These are phyloP conservation scores for Clostera curtula DNA, from an alignment of 2,888 invertebrate genomes.

Conservation along the genomic window DNA sequence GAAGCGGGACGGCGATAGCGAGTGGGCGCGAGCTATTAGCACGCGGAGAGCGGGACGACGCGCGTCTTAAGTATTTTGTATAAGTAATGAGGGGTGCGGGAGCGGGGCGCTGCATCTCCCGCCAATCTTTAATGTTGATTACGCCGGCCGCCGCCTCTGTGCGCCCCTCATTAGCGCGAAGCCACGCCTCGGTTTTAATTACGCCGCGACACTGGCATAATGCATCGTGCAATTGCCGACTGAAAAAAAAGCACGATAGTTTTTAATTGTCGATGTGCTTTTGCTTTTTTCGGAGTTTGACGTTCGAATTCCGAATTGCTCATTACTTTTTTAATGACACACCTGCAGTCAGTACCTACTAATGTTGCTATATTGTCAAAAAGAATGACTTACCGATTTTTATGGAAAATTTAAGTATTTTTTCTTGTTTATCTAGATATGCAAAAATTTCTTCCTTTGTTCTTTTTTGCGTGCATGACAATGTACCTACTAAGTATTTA, in stretches of 20 bases:
- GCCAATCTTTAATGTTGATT: constrained; percentile 76
- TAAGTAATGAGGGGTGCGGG: constrained; percentile 76
- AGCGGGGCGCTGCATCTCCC: constrained; percentile 68
- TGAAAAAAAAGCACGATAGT: background rate
- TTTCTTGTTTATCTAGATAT: no score
- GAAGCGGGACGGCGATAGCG: constrained; percentile 69
- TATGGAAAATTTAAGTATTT: no score
- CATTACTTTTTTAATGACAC: constrained; percentile 11
- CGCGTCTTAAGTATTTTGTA: constrained; percentile 76
- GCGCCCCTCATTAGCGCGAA: constrained; percentile 69
- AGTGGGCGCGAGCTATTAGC: constrained; percentile 79
- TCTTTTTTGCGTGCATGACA: no score
- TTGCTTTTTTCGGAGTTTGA: constrained; percentile 46
- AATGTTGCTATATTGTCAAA: constrained; percentile 35
- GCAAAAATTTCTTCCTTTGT: no score
- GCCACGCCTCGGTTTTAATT: constrained; percentile 73
- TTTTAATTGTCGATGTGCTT: constrained; percentile 45
- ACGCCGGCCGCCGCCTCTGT: constrained; percentile 65
- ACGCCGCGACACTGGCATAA: constrained; percentile 24
- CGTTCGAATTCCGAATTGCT: constrained; percentile 29
- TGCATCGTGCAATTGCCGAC: constrained; percentile 49
- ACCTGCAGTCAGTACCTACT: no score
- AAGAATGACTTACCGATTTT: no score
- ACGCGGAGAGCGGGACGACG: constrained; percentile 78
- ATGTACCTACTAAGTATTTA: no score